Base-by-base conservation (phyloP, 1,140 invertebrate genomes). In the Microplitis mediator region DNA sequence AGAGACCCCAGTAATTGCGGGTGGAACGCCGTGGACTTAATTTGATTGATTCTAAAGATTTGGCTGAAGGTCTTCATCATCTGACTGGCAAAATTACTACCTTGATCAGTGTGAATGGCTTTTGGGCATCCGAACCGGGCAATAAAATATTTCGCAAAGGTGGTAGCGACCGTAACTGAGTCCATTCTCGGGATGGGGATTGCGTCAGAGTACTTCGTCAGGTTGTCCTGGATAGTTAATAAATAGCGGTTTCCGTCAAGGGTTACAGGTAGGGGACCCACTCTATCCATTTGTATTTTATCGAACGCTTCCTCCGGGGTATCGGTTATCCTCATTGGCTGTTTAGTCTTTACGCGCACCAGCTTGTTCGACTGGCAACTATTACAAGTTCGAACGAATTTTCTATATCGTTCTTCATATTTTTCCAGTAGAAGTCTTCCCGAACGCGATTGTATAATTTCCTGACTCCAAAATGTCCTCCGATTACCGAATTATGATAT, bases 161-260 rank as follows among this genome's bases (percentile, higher is more conserved):
- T 70, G n/a, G 66, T 16, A 6, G 80, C 77, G 11, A 83, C 66
- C 31, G 77, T 76, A 56, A 73, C 61, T 13, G 78, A 51, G 52
- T 77, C 74, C 13, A 78, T 73, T 66, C 66, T 75, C 4, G 65
- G 68, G 2, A 84, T 4, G 3, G 79, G 73, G 8, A 76, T 65
- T 0, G 80, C 78, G 32, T 71, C 63, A 0, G 73, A 75, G 73
- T 78, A 84, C 76, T 84, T 85, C 0, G 79, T 80, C 6, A 84
- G 62, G 69, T 79, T 76, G 69, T 82, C 79, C 75, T 83, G 80
- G 13, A 79, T n/a, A 6, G 81, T 81, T 8, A 84, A 52, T 39
- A 85, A 71, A 70, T 78, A 82, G 69, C 74, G 72, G 71, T 83
- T 83, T 32, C 77, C 78, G 1, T 31, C 14, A 6, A n/a, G n/a